Evolutionary conservation across 2,888 invertebrate species (phyloP), one percentile per base, ranked within the genome.

Genomic region (Caenorhabditis sulstoni): DNA sequence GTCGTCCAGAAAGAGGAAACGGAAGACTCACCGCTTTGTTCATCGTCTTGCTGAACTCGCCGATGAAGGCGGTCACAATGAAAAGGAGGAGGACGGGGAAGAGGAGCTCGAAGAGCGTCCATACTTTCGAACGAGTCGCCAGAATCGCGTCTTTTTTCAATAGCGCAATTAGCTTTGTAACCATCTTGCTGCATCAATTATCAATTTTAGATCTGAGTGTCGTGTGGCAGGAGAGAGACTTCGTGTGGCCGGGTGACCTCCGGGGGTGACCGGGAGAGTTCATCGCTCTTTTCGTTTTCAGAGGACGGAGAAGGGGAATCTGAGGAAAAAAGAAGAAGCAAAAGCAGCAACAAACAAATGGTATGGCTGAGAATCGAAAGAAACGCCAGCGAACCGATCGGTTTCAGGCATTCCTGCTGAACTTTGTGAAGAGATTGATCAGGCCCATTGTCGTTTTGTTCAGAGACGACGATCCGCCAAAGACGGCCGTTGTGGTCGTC

Each of bases 71-170:
- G 52, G 49, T 53, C 22, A 45, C 53, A 53, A 20, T 12, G 35
- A 53, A 52, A 18, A 65, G 52, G 23, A 65, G 39, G 11, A 53
- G 20, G 18, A 65, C 29, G 8, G 65, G 65, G 23, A 65, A 23
- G 18, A 53, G 8, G 11, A 65, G 53, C 23, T 65, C 65, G 44
- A 65, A 53, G 5, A 52, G 16, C 3, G 65, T 65, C 65, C 65
- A 65, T 4, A 65, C 65, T 44, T 53, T 65, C 23, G 41, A 41
- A 16, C 65, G 41, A 1, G 53, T 52, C 44, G 53, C 53, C 52
- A 65, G 45, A 52, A 65, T 52, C 18, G 45, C 65, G 35, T 65
- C 65, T 16, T 65, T 65, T 39, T 65, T 52, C 12, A 65, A 44
- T 0, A 65, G 65, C 41, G 52, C 53, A 45, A 65, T n/a, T 29